These are phyloP conservation scores for Apodemia hepburni DNA, from an alignment of 2,888 invertebrate genomes.

Conservation along the genomic window DNA sequence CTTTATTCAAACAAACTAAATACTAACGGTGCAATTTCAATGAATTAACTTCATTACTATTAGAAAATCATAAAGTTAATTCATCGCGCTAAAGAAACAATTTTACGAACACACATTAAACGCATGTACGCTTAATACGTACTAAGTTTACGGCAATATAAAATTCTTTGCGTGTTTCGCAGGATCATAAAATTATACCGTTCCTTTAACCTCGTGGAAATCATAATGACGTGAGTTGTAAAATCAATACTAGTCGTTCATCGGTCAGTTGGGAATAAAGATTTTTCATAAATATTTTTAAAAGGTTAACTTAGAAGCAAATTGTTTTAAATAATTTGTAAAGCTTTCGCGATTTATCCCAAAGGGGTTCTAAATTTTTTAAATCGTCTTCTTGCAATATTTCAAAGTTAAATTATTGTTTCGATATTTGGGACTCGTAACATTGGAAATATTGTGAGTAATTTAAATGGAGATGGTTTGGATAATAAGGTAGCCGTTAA, in stretches of 20 bases:
- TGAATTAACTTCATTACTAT: background rate
- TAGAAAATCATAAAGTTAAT: constrained; percentile 21
- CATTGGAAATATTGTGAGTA: no score
- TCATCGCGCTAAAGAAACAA: constrained; percentile 28
- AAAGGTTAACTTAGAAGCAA: no score
- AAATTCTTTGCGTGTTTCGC: constrained; percentile 35
- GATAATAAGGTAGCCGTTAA: no score
- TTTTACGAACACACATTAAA: constrained; percentile 32
- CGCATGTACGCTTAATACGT: constrained; percentile 17
- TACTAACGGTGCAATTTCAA: background rate
- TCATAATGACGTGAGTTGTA: constrained; percentile 5
- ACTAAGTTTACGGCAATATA: constrained; percentile 31
- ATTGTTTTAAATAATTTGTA: no score
- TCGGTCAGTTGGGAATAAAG: no score
- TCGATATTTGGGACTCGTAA: no score
- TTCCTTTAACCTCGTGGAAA: constrained; percentile 23
- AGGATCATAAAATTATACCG: constrained; percentile 33
- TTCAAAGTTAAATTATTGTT: no score
- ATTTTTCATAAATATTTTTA: no score
- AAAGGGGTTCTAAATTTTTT: no score
- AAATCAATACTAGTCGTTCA: constrained; percentile 6
- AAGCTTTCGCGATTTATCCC: no score
- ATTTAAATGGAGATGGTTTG: no score
- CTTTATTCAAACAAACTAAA: background rate
- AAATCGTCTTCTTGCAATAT: no score